Percentiles rank a stretch among this genome's conserved stretches.
phyloP scores from a whole-genome alignment of 2,888 invertebrate species.

The Caenorhabditis zanzibari region DNA sequence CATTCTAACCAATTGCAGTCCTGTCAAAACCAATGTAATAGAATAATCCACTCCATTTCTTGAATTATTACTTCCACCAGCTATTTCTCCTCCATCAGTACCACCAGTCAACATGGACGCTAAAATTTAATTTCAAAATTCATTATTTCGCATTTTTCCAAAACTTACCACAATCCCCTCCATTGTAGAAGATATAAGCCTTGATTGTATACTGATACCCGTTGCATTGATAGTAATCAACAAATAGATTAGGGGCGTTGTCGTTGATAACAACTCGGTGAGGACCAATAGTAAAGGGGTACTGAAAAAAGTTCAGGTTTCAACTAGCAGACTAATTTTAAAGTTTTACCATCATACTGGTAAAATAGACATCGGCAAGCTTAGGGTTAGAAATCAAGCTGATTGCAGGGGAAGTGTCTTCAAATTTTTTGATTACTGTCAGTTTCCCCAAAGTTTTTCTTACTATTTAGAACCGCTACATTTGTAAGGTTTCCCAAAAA shows the following conservation, averaged over 20 bases:
- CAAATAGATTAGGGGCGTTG: background rate
- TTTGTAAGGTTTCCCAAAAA: conserved; percentile 11
- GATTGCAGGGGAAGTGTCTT: conserved; percentile 1
- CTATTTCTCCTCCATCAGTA: background rate
- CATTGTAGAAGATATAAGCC: background rate
- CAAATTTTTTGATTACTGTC: background rate
- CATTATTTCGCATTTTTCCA: too few relatives aligned
- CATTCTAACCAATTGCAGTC: too few relatives aligned
- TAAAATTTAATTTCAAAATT: too few relatives aligned
- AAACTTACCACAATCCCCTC: conserved; percentile 8
- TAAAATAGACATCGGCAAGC: background rate
- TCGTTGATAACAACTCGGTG: background rate
- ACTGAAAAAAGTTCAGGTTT: background rate
- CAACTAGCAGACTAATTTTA: too few relatives aligned
- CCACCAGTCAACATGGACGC: too few relatives aligned
- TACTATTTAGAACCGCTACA: conserved; percentile 7
- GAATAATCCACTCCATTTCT: too few relatives aligned
- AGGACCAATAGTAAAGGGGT: background rate
- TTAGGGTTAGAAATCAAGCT: background rate
- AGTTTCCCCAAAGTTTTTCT: background rate
- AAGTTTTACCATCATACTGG: background rate
- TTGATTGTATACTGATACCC: background rate
- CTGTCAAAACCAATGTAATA: too few relatives aligned
- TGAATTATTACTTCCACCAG: background rate
- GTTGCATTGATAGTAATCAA: background rate